Conservation (phyloP, 2,797 vertebrate species). For the Pipistrellus nathusii region DNA sequence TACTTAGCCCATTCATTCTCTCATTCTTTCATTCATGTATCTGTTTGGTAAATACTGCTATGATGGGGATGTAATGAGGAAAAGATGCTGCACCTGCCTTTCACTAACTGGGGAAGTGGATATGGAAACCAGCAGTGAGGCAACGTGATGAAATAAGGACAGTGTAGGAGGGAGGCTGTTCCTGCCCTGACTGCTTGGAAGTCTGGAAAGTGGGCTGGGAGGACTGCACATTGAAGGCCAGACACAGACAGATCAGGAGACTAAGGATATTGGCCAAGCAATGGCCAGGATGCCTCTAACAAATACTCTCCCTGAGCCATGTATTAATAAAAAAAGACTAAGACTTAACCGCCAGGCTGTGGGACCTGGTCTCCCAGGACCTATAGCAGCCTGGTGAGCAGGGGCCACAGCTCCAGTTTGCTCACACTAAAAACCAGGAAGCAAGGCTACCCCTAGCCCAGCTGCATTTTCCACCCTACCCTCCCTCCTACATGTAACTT, state of each 20-base stretch:
- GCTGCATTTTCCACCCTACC: no score
- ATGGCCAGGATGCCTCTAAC: not conserved
- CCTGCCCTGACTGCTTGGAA: not conserved
- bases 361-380: not conserved
- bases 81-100: accelerated
- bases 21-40: not conserved
- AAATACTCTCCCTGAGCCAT: not conserved
- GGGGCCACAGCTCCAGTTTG: not conserved
- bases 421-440: not conserved
- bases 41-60: not conserved
- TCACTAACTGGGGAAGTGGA: accelerated
- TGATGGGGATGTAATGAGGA: accelerated
- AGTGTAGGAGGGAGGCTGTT: accelerated
- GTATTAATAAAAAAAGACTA: not conserved
- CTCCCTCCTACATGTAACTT: accelerated
- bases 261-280: not conserved
- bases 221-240: not conserved
- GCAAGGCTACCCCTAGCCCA: not conserved
- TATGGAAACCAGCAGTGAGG: accelerated
- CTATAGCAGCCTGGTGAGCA: not conserved
- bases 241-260: accelerated
- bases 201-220: not conserved
- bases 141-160: accelerated
- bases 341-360: not conserved
- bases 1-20: not conserved